Evolutionary conservation across 2,888 invertebrate genomes (phyloP), one percentile per base, ranked within the genome.

Genomic region (Graphium colonna): DNA sequence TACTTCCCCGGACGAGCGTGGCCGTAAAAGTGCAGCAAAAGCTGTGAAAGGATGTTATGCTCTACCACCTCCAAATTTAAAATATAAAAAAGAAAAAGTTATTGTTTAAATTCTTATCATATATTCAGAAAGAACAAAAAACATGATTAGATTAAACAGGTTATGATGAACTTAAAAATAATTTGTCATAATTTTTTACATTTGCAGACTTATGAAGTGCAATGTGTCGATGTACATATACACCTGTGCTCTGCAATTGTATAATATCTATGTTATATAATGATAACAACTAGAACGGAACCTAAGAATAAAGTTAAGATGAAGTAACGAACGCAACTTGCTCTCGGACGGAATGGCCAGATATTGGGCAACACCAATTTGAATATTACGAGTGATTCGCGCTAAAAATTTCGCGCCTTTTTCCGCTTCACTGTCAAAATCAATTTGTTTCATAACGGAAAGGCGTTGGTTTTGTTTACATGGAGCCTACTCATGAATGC

Each of bases 271-370:
- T 18, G 8, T 53, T 49, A 48, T 21, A 12, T 53, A 53, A 53
- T 15, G 7, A 5, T 43, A 44, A 9, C 43, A 53, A 43, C 44
- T 48, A 39, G 48, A 53, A 43, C 53, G 48, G 53, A 49, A 53
- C 39, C 48, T 44, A 44, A 53, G 53, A 49, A 42, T 48, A 43
- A 52, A 44, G 39, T 31, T 39, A 48, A 44, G 43, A 47, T 52
- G 47, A 47, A 26, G 38, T 52, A 48, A 53, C 43, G 4, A 43
- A 48, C 39, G 43, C 38, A 43, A 51, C n/a, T 1, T 48, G 28
- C 40, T 42, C 43, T 52, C 36, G 36, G 26, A 21, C 48, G 42
- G 9, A 18, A 53, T 49, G 31, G 15, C n/a, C 5, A 33, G 38
- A 15, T 47, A 33, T 52, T 52, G 33, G 26, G 42, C 40, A 41